A percentile compares a stretch with the other conserved stretches of the same genome.
Conservation (phyloP, 1,140 invertebrate genomes). For the Zaprionus africanus region DNA sequence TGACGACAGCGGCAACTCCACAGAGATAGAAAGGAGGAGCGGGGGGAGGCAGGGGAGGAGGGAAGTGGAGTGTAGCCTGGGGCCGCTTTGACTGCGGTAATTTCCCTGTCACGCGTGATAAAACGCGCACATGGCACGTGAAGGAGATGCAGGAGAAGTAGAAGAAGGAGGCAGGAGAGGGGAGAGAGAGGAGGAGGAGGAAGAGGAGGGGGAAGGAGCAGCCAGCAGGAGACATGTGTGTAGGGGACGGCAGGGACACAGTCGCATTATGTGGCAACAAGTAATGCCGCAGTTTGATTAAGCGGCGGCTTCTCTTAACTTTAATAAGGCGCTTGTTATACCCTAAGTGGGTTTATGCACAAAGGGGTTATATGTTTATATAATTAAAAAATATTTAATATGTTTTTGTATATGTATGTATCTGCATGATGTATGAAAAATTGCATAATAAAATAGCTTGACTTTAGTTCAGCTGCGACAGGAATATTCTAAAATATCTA, state of each 20-base stretch:
- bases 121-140: constrained; percentile 67
- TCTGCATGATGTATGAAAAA: too few relatives aligned
- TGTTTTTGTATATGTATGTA: too few relatives aligned
- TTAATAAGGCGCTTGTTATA: constrained; percentile 6
- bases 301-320: constrained; percentile 6
- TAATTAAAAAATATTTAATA: too few relatives aligned
- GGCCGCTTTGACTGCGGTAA: constrained; percentile 46
- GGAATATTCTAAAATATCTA: too few relatives aligned
- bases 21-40: not conserved
- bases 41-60: not conserved
- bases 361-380: not conserved
- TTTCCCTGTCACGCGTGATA: constrained; percentile 73
- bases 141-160: constrained; percentile 24
- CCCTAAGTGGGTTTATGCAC: not conserved
- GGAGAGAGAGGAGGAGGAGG: not conserved
- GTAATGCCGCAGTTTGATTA: constrained; percentile 14
- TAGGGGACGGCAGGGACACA: not conserved
- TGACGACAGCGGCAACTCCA: constrained; percentile 47
- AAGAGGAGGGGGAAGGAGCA: not conserved
- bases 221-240: not conserved
- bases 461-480: too few relatives aligned
- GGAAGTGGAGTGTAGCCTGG: constrained; percentile 14
- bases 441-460: too few relatives aligned
- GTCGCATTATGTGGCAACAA: constrained; percentile 25
- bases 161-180: not conserved